phyloP scores from a whole-genome alignment of 2,797 vertebrate genomes.

The Tinamus major region DNA sequence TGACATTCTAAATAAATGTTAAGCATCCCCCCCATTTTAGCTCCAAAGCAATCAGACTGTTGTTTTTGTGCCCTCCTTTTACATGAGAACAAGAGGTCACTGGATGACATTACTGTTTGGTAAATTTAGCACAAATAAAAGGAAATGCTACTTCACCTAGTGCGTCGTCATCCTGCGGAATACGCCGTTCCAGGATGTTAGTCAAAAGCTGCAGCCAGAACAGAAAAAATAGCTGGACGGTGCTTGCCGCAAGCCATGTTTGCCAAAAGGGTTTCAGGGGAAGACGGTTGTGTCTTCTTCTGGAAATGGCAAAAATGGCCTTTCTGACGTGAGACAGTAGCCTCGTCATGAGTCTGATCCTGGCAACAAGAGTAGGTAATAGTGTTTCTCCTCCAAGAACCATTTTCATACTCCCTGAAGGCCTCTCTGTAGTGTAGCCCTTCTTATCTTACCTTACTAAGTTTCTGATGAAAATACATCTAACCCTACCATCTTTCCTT shows the following conservation, averaged over 20 bases:
- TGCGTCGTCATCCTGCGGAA: slow-evolving; percentile 65
- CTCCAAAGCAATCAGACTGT: not conserved
- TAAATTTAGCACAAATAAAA: slow-evolving; percentile 76
- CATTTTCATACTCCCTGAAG: not conserved
- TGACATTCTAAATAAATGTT: slow-evolving; percentile 41
- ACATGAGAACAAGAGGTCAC: slow-evolving; percentile 67
- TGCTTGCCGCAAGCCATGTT: accelerated
- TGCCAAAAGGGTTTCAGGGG: not conserved
- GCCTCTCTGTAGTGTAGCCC: not conserved
- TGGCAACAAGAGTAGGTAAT: not conserved
- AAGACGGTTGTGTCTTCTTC: not conserved
- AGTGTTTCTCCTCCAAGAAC: not conserved
- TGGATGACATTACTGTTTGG: slow-evolving; percentile 58
- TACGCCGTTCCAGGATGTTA: slow-evolving; percentile 68
- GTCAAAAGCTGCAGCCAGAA: slow-evolving; percentile 38
- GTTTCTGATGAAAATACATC: not conserved
- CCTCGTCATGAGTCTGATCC: accelerated
- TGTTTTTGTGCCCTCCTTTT: slow-evolving; percentile 17
- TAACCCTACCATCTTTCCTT: not conserved
- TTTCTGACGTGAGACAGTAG: not conserved
- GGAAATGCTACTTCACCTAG: slow-evolving; percentile 70
- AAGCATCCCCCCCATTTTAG: not conserved
- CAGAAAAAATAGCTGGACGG: slow-evolving; percentile 9
- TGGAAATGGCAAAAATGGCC: not conserved
- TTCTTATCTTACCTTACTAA: not conserved